Conservation (phyloP, 2,888 invertebrate genomes). For the Limnephilus auricula region DNA sequence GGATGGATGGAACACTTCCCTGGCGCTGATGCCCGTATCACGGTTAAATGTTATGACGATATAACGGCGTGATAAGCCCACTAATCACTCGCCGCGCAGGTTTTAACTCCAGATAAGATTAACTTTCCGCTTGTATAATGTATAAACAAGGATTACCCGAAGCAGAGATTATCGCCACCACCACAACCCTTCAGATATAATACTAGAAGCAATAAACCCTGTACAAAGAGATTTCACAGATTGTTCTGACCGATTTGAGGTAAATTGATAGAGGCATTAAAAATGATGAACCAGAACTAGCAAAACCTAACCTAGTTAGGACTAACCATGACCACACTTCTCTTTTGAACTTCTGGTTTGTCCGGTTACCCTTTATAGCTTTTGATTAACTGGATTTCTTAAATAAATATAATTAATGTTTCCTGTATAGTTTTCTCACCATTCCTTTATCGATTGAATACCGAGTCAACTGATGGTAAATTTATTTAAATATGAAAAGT, state of each 20-base stretch:
- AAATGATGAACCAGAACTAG: too few relatives aligned
- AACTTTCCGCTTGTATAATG: conserved; percentile 36
- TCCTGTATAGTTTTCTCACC: background rate
- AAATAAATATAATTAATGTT: too few relatives aligned
- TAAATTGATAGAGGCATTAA: too few relatives aligned
- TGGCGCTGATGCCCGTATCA: background rate
- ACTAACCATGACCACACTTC: too few relatives aligned
- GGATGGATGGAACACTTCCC: background rate
- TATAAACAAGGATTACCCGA: background rate
- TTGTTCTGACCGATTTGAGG: background rate
- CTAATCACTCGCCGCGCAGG: conserved; percentile 14
- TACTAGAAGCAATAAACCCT: background rate
- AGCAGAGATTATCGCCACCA: background rate
- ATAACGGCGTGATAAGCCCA: conserved; percentile 16
- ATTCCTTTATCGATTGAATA: too few relatives aligned
- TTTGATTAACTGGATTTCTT: background rate
- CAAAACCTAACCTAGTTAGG: too few relatives aligned
- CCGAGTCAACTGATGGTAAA: too few relatives aligned
- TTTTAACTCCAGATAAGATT: conserved; percentile 31
- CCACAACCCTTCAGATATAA: background rate
- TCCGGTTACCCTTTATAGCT: too few relatives aligned
- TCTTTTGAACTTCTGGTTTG: too few relatives aligned
- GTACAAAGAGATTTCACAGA: background rate
- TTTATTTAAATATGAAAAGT: background rate
- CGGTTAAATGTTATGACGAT: background rate